Conservation (phyloP, 2,113 vertebrate species). For the Microtus montanus region DNA sequence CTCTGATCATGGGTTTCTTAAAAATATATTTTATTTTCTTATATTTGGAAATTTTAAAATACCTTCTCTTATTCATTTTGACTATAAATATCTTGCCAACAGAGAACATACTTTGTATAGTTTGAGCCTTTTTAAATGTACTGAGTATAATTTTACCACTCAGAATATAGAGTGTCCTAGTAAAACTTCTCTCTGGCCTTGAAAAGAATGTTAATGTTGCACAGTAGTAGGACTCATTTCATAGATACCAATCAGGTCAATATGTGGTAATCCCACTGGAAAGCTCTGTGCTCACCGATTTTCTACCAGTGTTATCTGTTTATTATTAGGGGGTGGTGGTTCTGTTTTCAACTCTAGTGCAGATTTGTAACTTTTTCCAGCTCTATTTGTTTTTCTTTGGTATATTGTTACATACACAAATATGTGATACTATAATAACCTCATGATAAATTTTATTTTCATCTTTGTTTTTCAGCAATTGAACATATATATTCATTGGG, state of each 20-base stretch:
- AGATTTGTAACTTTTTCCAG: background rate
- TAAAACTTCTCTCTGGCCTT: conserved; percentile 26
- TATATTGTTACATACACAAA: no score
- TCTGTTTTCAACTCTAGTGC: background rate
- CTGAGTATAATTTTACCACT: conserved; percentile 31
- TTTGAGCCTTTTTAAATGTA: conserved; percentile 22
- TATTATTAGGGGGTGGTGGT: no score
- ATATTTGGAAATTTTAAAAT: conserved; percentile 48
- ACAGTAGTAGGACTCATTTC: background rate
- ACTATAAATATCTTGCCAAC: conserved; percentile 38
- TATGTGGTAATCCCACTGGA: background rate
- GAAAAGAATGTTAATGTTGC: background rate
- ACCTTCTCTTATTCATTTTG: conserved; percentile 27
- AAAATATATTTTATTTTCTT: background rate
- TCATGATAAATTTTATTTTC: background rate
- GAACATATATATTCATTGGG: background rate
- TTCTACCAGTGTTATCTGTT: background rate
- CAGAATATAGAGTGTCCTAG: conserved; percentile 8
- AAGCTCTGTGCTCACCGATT: background rate
- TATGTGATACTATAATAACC: background rate
- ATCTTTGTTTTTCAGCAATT: background rate
- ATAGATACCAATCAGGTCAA: background rate
- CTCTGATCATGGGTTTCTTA: background rate
- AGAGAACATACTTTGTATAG: conserved; percentile 19
- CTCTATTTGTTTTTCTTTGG: background rate